Conservation (phyloP, 2,797 vertebrate genomes). For the Rhyacichthys aspro region DNA sequence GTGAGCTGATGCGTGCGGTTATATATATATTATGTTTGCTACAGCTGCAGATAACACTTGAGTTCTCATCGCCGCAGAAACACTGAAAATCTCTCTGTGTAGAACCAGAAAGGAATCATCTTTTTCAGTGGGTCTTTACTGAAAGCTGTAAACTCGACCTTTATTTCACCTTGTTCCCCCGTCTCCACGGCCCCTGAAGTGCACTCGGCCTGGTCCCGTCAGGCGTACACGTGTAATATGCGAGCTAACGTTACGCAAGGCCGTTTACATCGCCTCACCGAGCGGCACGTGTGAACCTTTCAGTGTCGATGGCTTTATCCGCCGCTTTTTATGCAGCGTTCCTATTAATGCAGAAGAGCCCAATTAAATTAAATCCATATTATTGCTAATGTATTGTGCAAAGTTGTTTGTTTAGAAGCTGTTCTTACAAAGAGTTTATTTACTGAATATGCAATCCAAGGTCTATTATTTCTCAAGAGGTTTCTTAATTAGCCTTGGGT, state of each 20-base stretch:
- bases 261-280: slow-evolving; percentile 20
- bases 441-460: slow-evolving; percentile 1
- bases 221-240: not conserved
- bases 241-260: slow-evolving; percentile 26
- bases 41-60: too few relatives aligned
- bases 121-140: not conserved
- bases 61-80: too few relatives aligned
- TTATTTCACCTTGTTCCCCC: not conserved
- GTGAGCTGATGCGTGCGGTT: too few relatives aligned
- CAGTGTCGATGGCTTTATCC: slow-evolving; percentile 7
- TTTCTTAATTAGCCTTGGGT: slow-evolving; percentile 5
- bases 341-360: too few relatives aligned
- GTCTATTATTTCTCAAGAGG: not conserved
- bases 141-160: not conserved
- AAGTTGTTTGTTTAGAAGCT: not conserved
- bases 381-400: not conserved
- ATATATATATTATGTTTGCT: too few relatives aligned
- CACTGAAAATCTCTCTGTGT: too few relatives aligned
- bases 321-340: not conserved
- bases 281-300: slow-evolving; percentile 27
- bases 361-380: too few relatives aligned
- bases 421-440: not conserved
- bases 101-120: not conserved
- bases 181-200: not conserved
- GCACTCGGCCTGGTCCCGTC: not conserved